Conservation (phyloP, 92 coral and sea anemone genomes). For the Diadumene lineata region DNA sequence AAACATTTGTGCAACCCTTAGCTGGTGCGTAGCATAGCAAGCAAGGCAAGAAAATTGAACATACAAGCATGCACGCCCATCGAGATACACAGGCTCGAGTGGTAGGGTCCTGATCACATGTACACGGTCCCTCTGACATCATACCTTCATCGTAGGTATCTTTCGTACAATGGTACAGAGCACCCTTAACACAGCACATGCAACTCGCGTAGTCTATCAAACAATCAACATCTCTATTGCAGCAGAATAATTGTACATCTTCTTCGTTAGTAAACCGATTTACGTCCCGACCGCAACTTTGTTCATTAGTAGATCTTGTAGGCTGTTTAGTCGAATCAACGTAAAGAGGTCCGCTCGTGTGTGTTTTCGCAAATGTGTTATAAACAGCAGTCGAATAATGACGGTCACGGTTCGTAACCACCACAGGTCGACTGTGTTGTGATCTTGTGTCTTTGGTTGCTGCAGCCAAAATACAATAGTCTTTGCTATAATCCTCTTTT, state of each 20-base stretch:
- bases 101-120: constrained; percentile 72
- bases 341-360: constrained; percentile 61
- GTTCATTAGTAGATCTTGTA: constrained; percentile 36
- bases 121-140: constrained; percentile 82
- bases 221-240: constrained; percentile 71
- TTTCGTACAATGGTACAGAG: constrained; percentile 92
- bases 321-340: background rate
- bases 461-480: constrained; percentile 78
- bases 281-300: constrained; percentile 31
- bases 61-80: constrained; percentile 88
- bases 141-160: constrained; percentile 85
- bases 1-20: constrained; percentile 78
- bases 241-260: constrained; percentile 66
- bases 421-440: constrained; percentile 46
- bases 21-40: constrained; percentile 86
- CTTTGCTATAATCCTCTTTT: constrained; percentile 55
- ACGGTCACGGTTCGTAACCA: constrained; percentile 63
- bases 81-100: constrained; percentile 73
- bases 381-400: constrained; percentile 59
- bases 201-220: constrained; percentile 86
- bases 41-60: constrained; percentile 86
- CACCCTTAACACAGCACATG: constrained; percentile 92
- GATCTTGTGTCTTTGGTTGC: constrained; percentile 67
- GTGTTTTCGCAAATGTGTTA: constrained; percentile 69
- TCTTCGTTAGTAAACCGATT: constrained; percentile 70